Percentiles rank a stretch among this genome's conserved stretches.
Evolutionary conservation across 64 coral and sea anemone genomes (phyloP).

Genomic region (Stichodactyla helianthus): DNA sequence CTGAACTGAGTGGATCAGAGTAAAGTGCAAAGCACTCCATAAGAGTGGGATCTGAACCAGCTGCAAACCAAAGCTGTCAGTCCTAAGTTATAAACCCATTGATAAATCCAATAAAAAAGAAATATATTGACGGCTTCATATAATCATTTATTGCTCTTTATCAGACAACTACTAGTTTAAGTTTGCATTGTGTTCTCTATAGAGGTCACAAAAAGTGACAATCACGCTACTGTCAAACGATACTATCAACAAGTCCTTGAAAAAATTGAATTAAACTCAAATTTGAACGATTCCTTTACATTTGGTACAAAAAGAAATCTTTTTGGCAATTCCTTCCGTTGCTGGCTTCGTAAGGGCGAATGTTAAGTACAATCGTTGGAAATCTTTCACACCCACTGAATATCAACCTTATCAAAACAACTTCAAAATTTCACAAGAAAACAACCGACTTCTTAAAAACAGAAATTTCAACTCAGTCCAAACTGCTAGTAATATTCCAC

Average conservation of each 20-base stretch:
- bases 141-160: neutral
- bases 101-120: neutral
- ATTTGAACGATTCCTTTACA: neutral
- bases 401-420: neutral
- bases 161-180: neutral
- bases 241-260: slow-evolving; percentile 18
- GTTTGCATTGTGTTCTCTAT: neutral
- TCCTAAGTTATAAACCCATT: neutral
- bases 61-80: neutral
- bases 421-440: neutral
- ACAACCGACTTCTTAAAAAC: neutral
- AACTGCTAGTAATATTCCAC: neutral
- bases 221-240: neutral
- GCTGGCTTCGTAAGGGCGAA: neutral
- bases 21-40: neutral
- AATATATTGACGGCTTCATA: neutral
- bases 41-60: neutral
- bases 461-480: neutral
- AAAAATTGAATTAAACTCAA: neutral
- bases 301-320: neutral
- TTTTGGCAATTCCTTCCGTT: neutral
- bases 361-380: neutral
- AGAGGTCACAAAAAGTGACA: slow-evolving; percentile 20
- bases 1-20: too few species aligned
- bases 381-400: neutral